phyloP scores from a whole-genome alignment of 2,797 vertebrate species.

The Leptatherina wallacei region DNA sequence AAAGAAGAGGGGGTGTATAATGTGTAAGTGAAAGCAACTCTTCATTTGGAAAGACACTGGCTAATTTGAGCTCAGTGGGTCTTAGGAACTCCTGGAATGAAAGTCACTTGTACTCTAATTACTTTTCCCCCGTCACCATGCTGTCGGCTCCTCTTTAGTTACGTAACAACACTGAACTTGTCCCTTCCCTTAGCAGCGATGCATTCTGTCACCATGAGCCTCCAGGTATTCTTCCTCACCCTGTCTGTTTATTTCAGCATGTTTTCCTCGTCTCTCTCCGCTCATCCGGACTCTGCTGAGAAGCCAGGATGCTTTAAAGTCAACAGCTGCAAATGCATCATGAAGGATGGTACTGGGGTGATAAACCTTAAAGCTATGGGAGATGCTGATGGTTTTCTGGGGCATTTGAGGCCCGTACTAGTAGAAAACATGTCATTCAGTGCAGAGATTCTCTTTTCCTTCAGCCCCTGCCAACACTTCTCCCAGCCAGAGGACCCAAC shows the following conservation, averaged over 20 bases:
- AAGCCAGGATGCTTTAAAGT: slow-evolving; percentile 79
- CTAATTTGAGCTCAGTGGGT: slow-evolving; percentile 24
- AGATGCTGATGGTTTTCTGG: slow-evolving; percentile 72
- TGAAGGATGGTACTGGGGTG: slow-evolving; percentile 83
- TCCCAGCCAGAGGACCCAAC: slow-evolving; percentile 68
- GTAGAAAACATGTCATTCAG: background rate
- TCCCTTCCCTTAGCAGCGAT: background rate
- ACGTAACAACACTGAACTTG: background rate
- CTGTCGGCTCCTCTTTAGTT: slow-evolving; percentile 44
- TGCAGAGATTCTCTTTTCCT: slow-evolving; percentile 67
- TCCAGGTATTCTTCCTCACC: background rate
- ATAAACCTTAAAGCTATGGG: slow-evolving; percentile 77
- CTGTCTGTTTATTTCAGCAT: slow-evolving; percentile 12
- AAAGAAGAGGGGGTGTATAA: too few relatives aligned
- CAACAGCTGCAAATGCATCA: slow-evolving; percentile 82
- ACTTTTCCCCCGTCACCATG: slow-evolving; percentile 47
- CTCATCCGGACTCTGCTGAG: background rate
- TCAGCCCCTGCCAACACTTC: slow-evolving; percentile 82
- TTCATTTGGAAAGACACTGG: background rate
- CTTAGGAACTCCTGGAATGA: slow-evolving; percentile 59
- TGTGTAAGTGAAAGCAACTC: background rate
- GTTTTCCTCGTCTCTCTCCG: background rate
- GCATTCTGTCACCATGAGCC: slow-evolving; percentile 45
- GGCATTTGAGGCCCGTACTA: slow-evolving; percentile 41
- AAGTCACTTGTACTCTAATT: slow-evolving; percentile 68